A percentile compares a stretch with the other conserved stretches of the same genome.
Conservation (phyloP, 2,888 invertebrate species). For the Conus canariensis region DNA sequence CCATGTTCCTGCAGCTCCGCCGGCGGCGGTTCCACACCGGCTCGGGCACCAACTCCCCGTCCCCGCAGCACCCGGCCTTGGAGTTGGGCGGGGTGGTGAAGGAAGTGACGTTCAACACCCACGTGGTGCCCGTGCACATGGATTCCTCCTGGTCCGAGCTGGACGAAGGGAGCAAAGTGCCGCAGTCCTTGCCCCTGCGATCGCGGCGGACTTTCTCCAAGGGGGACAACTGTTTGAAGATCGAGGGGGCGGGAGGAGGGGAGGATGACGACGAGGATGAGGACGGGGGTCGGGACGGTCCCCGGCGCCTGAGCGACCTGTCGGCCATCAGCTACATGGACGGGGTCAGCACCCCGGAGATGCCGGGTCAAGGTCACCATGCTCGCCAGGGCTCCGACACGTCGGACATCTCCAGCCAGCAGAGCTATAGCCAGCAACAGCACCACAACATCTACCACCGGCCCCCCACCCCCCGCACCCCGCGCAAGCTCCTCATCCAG, state of each 20-base stretch:
- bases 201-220: too few relatives aligned
- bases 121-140: conserved; percentile 22
- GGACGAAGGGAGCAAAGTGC: neutral
- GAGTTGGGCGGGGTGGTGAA: conserved; percentile 5
- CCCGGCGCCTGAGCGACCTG: conserved; percentile 9
- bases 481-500: conserved; percentile 34
- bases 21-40: conserved; percentile 24
- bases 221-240: neutral
- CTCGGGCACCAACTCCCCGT: neutral
- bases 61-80: neutral
- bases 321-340: conserved; percentile 28
- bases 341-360: conserved; percentile 17
- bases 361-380: too few relatives aligned
- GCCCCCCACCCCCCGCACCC: conserved; percentile 31
- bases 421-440: neutral
- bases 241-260: neutral
- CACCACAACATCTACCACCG: conserved; percentile 29
- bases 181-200: neutral
- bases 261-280: neutral
- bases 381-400: neutral
- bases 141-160: conserved; percentile 1
- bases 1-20: conserved; percentile 41
- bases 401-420: too few relatives aligned
- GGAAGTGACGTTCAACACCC: conserved; percentile 38
- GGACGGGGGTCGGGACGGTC: neutral